Percentiles rank a stretch among this genome's conserved stretches.
These are phyloP conservation scores for Drosophila equinoxialis DNA, from an alignment of 1,140 invertebrate genomes.

Conservation along the genomic window DNA sequence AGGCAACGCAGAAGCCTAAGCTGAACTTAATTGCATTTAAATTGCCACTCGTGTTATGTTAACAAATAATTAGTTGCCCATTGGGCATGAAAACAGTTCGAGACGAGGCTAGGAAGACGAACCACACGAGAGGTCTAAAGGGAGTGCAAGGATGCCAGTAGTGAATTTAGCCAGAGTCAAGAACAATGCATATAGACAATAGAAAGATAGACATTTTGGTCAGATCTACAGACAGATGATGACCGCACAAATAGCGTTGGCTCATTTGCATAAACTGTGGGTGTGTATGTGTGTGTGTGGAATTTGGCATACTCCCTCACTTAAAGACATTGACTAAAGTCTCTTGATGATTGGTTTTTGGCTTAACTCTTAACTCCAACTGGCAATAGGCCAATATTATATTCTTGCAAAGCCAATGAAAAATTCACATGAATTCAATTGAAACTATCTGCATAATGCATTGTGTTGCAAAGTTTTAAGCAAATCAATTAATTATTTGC, in stretches of 20 bases:
- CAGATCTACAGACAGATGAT: slow-evolving; percentile 23
- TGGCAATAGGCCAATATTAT: neutral
- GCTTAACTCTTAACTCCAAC: neutral
- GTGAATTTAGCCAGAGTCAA: slow-evolving; percentile 58
- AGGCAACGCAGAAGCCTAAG: slow-evolving; percentile 27
- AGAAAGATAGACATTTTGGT: slow-evolving; percentile 8
- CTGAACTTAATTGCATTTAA: slow-evolving; percentile 77
- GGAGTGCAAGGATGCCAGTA: slow-evolving; percentile 31
- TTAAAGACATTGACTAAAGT: neutral
- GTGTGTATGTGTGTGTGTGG: neutral
- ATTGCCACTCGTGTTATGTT: slow-evolving; percentile 80
- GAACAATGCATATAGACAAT: slow-evolving; percentile 42
- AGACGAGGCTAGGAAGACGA: slow-evolving; percentile 9
- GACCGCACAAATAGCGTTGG: slow-evolving; percentile 44
- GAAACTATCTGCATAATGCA: slow-evolving; percentile 39
- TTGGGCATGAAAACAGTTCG: slow-evolving; percentile 52
- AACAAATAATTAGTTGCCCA: slow-evolving; percentile 79
- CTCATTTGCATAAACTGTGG: slow-evolving; percentile 68
- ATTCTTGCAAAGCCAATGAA: slow-evolving; percentile 33
- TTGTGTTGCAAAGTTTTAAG: slow-evolving; percentile 26
- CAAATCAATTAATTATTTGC: slow-evolving; percentile 74
- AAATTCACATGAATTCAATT: slow-evolving; percentile 64
- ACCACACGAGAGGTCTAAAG: slow-evolving; percentile 16
- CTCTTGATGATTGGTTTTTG: slow-evolving; percentile 5
- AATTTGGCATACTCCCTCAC: slow-evolving; percentile 11